Conservation (phyloP, 2,888 invertebrate species). For the Hipparchia semele region DNA sequence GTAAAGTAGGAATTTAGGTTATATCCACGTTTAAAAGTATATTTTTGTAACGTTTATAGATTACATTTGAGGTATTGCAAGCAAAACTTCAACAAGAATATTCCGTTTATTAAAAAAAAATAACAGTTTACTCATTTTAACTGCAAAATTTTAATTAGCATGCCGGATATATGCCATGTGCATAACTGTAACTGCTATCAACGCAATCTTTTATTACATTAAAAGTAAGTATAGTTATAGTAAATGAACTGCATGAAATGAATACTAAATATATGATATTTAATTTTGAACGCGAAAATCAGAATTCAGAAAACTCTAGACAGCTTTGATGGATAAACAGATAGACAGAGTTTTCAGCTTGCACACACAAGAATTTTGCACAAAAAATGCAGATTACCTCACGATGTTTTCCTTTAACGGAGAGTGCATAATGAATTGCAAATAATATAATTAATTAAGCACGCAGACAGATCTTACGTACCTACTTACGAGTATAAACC, state of each 20-base stretch:
- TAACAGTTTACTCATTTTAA: neutral
- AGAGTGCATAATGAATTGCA: neutral
- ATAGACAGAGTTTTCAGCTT: neutral
- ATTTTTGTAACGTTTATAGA: too few relatives aligned
- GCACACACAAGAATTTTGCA: too few relatives aligned
- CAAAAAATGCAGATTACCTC: neutral
- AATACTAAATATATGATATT: too few relatives aligned
- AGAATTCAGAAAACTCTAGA: too few relatives aligned
- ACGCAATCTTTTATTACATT: conserved; percentile 14
- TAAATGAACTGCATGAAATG: too few relatives aligned
- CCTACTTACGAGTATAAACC: neutral
- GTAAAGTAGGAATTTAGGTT: too few relatives aligned
- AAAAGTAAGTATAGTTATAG: neutral
- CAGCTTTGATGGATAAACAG: too few relatives aligned
- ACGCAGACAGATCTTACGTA: neutral
- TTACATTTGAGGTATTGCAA: neutral
- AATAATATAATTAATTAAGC: neutral
- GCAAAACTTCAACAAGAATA: neutral
- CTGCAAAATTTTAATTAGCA: conserved; percentile 18
- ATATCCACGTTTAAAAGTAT: neutral
- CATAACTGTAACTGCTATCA: conserved; percentile 20
- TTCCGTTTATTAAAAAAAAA: neutral
- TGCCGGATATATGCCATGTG: conserved; percentile 21
- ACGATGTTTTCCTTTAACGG: neutral
- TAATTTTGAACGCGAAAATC: too few relatives aligned